These are phyloP conservation scores for Chloroceryle aenea DNA, from an alignment of 2,113 vertebrate genomes.

Conservation along the genomic window DNA sequence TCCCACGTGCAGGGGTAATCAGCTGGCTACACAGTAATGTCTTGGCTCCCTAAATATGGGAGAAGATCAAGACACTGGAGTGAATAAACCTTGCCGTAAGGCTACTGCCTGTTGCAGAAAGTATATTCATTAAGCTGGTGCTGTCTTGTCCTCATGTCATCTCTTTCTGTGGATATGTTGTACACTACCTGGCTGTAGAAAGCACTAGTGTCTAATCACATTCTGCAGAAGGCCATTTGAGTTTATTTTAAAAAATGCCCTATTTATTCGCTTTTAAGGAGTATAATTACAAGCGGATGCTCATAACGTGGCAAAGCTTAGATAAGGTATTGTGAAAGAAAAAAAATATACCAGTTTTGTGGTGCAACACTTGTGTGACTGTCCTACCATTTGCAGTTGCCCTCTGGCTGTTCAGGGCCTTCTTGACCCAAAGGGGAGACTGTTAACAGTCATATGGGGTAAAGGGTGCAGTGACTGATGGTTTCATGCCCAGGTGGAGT, in stretches of 20 bases:
- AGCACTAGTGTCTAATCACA: not conserved
- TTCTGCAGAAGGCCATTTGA: not conserved
- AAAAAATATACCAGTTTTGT: not conserved
- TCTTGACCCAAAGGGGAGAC: not conserved
- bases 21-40: not conserved
- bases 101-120: not conserved
- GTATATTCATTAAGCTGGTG: not conserved
- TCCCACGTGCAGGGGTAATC: not conserved
- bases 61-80: not conserved
- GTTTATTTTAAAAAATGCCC: not conserved
- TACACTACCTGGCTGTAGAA: not conserved
- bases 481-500: not conserved
- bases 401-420: not conserved
- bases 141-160: not conserved
- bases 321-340: not conserved
- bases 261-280: not conserved
- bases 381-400: not conserved
- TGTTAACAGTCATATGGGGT: not conserved
- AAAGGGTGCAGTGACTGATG: not conserved
- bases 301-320: not conserved
- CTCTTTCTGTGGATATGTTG: not conserved
- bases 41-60: not conserved
- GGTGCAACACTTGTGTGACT: not conserved
- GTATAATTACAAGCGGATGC: not conserved
- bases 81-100: not conserved